Base-by-base conservation (phyloP, 1,140 invertebrate species). In the Pachyrhynchus sulphureomaculatus region DNA sequence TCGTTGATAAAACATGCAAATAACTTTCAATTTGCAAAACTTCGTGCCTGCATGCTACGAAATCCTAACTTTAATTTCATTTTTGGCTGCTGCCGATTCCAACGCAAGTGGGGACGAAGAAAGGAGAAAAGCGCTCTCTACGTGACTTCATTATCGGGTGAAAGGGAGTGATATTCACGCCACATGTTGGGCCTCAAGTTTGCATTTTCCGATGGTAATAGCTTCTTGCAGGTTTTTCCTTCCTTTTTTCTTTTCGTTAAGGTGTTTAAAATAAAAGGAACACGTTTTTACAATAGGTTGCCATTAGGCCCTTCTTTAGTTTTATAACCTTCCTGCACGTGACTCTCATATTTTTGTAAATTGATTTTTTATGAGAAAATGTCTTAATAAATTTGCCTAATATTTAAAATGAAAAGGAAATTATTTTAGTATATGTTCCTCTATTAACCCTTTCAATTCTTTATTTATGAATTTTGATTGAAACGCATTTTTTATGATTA, bases 101-200 rank as follows among this genome's bases (percentile, higher is more conserved):
- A 39, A 18, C 44, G 17, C 29, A 58, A 44, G 45, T 21, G 37
- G 52, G 51, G 51, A 39, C 41, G 26, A 5, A 34, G 54, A 34
- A 57, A 48, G 29, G 12, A 57, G 44, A 20, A 57, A 60, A 32
- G 47, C 10, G 47, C n/a, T 23, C 26, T 21, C 57, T 60, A 60
- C 57, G 57, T 60, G 57, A 60, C 57, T 60, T 60, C 57, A 60
- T 60, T 60, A 52, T 60, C 37, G 48, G 44, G 41, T 36, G 23
- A 48, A 45, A 20, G 33, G 45, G 44, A 39, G 20, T 48, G 44
- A 48, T 48, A 58, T 58, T 58, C 34, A 33, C 45, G 32, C 55
- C 55, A 58, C 44, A 58, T 58, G 55, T 58, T 45, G 55, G 23
- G 32, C 55, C 29, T 20, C 36, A 39, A 47, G 42, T 45, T 56